phyloP scores from a whole-genome alignment of 2,113 vertebrate species.

The Cephalopholis sonnerati region DNA sequence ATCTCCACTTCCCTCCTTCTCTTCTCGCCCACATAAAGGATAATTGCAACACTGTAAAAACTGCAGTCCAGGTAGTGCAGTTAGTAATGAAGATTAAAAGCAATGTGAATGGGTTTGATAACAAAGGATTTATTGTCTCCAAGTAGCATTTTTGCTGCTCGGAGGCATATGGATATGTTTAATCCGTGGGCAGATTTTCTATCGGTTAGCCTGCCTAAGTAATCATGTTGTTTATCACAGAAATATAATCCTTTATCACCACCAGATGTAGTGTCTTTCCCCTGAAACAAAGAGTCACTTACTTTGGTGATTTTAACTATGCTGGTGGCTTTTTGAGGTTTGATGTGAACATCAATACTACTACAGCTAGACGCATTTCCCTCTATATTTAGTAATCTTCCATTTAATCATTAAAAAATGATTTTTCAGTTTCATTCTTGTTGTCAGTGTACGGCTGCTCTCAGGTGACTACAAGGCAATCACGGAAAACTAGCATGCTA shows the following conservation, averaged over 20 bases:
- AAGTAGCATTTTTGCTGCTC: constrained; percentile 14
- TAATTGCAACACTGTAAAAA: not conserved
- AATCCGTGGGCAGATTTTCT: constrained; percentile 53
- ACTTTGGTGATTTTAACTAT: not conserved
- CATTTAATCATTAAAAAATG: not conserved
- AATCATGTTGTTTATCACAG: constrained; percentile 62
- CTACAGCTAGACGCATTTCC: not conserved
- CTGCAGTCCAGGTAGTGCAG: not conserved
- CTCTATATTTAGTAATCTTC: not conserved
- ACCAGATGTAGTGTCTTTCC: constrained; percentile 46
- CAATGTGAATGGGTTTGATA: constrained; percentile 1
- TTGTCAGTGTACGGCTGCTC: not conserved
- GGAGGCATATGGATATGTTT: constrained; percentile 28
- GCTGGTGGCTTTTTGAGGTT: not conserved
- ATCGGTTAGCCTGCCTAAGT: constrained; percentile 55
- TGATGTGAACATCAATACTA: not conserved
- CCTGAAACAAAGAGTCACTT: constrained; percentile 35
- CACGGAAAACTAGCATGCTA: not conserved
- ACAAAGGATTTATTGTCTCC: constrained; percentile 53
- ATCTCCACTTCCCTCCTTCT: not conserved
- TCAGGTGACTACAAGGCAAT: not conserved
- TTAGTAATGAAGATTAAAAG: constrained; percentile 11
- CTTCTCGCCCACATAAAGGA: not conserved
- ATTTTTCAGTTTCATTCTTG: not conserved
- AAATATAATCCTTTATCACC: constrained; percentile 60